phyloP scores from a whole-genome alignment of 2,888 invertebrate species.

The Agrilus mali region DNA sequence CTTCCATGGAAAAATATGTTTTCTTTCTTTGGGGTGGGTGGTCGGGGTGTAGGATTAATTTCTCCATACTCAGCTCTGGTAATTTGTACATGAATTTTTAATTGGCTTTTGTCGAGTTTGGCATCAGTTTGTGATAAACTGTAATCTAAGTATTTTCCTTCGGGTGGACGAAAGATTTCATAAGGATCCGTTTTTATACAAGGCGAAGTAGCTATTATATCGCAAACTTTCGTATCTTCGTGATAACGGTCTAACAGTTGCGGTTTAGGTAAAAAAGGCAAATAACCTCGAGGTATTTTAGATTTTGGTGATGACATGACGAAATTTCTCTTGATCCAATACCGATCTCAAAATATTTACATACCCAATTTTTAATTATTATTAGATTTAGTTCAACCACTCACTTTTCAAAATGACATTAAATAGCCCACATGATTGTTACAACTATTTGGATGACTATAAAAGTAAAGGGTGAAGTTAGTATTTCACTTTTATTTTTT shows the following conservation, averaged over 20 bases:
- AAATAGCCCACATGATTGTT: no score
- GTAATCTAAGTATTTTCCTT: conserved; percentile 19
- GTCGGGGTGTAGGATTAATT: conserved; percentile 11
- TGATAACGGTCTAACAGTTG: conserved; percentile 9
- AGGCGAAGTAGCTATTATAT: conserved; percentile 16
- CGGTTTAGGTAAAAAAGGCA: neutral
- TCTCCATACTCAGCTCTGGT: conserved; percentile 18
- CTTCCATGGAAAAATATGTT: conserved; percentile 15
- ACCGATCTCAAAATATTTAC: no score
- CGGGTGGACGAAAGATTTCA: conserved; percentile 14
- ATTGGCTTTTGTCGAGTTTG: conserved; percentile 12
- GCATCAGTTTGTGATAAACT: conserved; percentile 22
- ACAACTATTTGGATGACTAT: no score
- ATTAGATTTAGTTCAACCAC: no score
- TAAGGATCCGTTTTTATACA: conserved; percentile 13
- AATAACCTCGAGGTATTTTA: no score
- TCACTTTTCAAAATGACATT: no score
- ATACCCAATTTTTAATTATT: no score
- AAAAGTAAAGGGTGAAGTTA: no score
- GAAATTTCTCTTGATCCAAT: no score
- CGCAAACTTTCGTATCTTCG: conserved; percentile 11
- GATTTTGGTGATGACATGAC: no score
- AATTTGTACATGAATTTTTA: conserved; percentile 18
- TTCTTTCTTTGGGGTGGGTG: conserved; percentile 1
- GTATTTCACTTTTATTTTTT: no score